Percentiles rank a stretch among this genome's conserved stretches.
Conservation (phyloP, 2,113 vertebrate species). For the Erythrolamprus reginae region DNA sequence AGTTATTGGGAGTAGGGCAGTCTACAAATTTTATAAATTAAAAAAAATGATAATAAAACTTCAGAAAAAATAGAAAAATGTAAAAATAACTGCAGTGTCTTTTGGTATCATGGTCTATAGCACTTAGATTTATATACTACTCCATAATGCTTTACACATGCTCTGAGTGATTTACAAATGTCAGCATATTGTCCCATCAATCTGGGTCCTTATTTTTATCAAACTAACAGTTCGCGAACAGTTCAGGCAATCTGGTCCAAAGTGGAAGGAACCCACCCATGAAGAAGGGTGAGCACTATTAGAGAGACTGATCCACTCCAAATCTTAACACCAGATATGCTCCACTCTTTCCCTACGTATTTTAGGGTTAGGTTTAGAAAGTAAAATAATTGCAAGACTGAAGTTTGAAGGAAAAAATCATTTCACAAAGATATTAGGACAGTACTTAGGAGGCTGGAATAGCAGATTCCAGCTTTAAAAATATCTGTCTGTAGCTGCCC, state of each 20-base stretch:
- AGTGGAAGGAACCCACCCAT: no score
- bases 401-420: neutral
- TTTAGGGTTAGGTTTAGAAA: neutral
- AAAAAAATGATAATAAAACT: neutral
- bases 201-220: no score
- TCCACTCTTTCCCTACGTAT: neutral
- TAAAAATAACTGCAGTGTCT: no score
- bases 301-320: neutral
- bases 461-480: neutral
- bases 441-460: neutral
- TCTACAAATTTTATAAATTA: neutral
- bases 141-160: no score
- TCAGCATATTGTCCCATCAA: no score
- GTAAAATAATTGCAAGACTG: neutral
- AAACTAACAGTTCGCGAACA: no score
- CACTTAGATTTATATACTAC: no score
- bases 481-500: neutral
- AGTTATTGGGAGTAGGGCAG: neutral
- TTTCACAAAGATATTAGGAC: neutral
- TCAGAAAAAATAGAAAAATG: neutral
- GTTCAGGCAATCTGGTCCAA: no score
- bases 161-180: no score
- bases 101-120: neutral
- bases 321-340: neutral
- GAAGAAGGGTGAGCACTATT: neutral